These are phyloP conservation scores for Sussaba pulchella DNA, from an alignment of 2,888 invertebrate species.

Conservation along the genomic window DNA sequence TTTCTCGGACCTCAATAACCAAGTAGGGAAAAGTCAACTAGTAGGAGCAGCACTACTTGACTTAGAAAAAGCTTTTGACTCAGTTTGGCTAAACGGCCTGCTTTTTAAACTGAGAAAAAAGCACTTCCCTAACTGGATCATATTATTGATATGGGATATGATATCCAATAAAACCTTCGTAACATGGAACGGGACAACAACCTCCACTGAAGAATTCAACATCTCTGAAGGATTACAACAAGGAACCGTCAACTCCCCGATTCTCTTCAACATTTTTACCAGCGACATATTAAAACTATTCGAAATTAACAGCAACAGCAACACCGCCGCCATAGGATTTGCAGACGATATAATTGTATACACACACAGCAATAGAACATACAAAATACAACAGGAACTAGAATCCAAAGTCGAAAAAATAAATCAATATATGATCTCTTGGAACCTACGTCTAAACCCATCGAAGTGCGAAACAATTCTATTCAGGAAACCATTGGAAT, in stretches of 20 bases:
- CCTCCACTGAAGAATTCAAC: not conserved
- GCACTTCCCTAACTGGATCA: not conserved
- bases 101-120: constrained; percentile 16
- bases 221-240: constrained; percentile 1
- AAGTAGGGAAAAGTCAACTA: not conserved
- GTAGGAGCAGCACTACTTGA: constrained; percentile 49
- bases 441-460: constrained; percentile 49
- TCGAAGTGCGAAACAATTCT: constrained; percentile 60
- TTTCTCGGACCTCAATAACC: constrained; percentile 22
- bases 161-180: not conserved
- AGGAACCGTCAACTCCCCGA: constrained; percentile 30
- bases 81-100: constrained; percentile 49
- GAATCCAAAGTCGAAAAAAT: constrained; percentile 46
- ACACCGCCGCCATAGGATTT: not conserved
- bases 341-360: too few relatives aligned
- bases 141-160: constrained; percentile 14
- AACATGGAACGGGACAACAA: not conserved
- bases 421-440: constrained; percentile 24
- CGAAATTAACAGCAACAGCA: not conserved
- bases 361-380: too few relatives aligned
- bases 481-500: constrained; percentile 30
- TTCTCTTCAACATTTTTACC: constrained; percentile 5
- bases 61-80: constrained; percentile 51
- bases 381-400: not conserved
- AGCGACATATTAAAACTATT: constrained; percentile 1